A percentile compares a stretch with the other conserved stretches of the same genome.
phyloP scores from a whole-genome alignment of 2,113 vertebrate genomes.

The Malurus elegans region DNA sequence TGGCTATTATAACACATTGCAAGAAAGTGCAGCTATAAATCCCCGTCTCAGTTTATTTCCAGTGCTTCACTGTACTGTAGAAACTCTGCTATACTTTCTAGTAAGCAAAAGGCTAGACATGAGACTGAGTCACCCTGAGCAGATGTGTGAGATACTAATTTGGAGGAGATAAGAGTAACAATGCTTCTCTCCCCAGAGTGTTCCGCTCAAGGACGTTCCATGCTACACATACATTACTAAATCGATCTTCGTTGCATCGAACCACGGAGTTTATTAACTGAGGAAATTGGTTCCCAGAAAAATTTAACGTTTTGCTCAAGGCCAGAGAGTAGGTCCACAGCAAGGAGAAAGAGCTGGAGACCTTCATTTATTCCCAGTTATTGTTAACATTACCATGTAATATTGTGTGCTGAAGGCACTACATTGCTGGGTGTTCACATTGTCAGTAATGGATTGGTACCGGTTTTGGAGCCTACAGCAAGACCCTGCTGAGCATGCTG shows the following conservation, averaged over 20 bases:
- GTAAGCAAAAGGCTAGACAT: neutral
- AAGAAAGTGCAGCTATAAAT: conserved; percentile 14
- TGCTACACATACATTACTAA: neutral
- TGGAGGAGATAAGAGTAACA: conserved; percentile 23
- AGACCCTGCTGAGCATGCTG: neutral
- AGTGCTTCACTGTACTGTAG: neutral
- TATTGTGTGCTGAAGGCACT: accelerated
- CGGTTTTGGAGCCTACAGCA: neutral
- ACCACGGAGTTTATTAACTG: neutral
- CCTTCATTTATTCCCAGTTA: neutral
- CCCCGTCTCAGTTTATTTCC: neutral
- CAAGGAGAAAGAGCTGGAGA: neutral
- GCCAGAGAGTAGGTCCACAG: neutral
- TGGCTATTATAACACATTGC: neutral
- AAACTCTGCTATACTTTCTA: neutral
- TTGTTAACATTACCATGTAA: neutral
- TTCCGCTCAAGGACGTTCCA: neutral
- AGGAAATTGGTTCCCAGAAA: conserved; percentile 15
- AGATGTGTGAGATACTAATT: neutral
- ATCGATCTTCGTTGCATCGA: neutral
- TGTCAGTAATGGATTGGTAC: neutral
- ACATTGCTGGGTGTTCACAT: neutral
- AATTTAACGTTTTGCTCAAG: conserved; percentile 9
- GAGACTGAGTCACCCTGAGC: neutral
- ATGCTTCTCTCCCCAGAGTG: neutral